Conservation (phyloP, 2,113 vertebrate genomes). For the Myodes glareolus region DNA sequence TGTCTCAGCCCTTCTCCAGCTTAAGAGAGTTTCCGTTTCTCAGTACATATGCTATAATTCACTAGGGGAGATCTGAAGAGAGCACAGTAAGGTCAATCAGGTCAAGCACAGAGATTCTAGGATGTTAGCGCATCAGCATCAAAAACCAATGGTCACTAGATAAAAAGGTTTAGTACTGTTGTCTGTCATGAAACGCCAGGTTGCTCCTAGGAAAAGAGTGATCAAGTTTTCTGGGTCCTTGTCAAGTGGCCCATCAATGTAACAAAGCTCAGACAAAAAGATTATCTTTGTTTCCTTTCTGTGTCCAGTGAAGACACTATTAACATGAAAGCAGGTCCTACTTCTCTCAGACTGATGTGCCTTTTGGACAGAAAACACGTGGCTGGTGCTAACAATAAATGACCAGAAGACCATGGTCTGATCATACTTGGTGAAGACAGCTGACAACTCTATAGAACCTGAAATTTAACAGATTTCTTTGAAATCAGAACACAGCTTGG, state of each 20-base stretch:
- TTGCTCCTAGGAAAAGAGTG: not conserved
- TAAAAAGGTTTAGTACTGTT: not conserved
- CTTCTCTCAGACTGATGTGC: not conserved
- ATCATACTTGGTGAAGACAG: not conserved
- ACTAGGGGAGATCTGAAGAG: not conserved
- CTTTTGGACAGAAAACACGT: not conserved
- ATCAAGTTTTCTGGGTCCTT: not conserved
- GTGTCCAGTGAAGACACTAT: not conserved
- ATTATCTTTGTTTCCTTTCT: not conserved
- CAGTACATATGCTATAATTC: not conserved
- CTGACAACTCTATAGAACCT: not conserved
- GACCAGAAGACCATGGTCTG: not conserved
- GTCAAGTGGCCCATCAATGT: not conserved
- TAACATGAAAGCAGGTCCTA: not conserved
- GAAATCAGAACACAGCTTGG: not conserved
- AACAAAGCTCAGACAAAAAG: not conserved
- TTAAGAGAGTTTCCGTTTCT: slow-evolving; percentile 7
- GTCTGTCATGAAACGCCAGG: not conserved
- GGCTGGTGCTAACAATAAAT: not conserved
- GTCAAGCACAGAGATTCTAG: not conserved
- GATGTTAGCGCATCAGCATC: not conserved
- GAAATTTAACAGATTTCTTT: not conserved
- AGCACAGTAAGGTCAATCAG: not conserved
- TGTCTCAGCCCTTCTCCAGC: not conserved
- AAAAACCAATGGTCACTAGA: fast-evolving